Evolutionary conservation across 2,888 invertebrate genomes (phyloP).

Genomic region (Acanthosepion pharaonis): DNA sequence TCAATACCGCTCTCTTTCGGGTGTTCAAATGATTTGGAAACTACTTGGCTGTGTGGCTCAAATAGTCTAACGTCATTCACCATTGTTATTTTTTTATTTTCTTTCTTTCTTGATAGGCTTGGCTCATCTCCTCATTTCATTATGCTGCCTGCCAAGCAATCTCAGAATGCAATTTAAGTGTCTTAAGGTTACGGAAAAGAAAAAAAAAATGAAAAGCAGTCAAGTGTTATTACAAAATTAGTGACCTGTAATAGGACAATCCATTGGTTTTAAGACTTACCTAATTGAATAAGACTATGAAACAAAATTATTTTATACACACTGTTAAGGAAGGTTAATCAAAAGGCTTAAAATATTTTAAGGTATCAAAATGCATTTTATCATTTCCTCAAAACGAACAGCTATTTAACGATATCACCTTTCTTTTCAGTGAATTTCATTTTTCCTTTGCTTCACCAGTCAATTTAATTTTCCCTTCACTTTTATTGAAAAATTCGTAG

Average conservation of each 20-base stretch:
- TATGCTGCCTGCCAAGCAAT: background rate
- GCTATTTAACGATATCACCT: too few relatives aligned
- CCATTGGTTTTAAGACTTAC: background rate
- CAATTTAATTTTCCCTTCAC: too few relatives aligned
- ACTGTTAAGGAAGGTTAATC: too few relatives aligned
- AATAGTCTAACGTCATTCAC: background rate
- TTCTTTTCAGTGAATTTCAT: too few relatives aligned
- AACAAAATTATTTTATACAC: background rate
- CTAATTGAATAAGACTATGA: background rate
- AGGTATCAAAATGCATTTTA: too few relatives aligned
- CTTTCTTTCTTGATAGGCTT: background rate
- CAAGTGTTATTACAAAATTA: slow-evolving; percentile 6
- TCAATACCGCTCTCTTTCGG: too few relatives aligned
- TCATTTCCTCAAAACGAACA: too few relatives aligned
- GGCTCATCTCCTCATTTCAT: background rate
- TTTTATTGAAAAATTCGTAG: too few relatives aligned
- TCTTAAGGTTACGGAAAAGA: background rate
- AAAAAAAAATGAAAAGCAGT: background rate
- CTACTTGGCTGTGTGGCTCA: background rate
- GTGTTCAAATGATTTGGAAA: background rate
- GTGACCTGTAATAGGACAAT: background rate
- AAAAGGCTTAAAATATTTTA: too few relatives aligned
- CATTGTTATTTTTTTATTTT: background rate
- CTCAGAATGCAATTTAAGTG: background rate
- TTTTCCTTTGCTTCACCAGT: too few relatives aligned